A percentile compares a stretch with the other conserved stretches of the same genome.
Conservation (phyloP, 2,888 invertebrate genomes). For the Laspeyria flexula region DNA sequence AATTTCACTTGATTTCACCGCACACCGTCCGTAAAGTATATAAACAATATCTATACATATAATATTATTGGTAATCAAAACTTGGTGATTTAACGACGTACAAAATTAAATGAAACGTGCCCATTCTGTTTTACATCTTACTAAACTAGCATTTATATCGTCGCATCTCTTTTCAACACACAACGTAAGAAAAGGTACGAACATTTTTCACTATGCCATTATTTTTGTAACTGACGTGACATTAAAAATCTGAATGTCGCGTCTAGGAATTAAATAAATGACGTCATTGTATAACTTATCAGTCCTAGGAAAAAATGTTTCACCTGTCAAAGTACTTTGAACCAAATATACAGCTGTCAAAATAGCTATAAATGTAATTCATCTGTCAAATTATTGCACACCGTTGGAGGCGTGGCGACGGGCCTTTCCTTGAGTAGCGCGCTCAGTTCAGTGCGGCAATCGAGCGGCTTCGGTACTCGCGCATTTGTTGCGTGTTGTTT, state of each 20-base stretch:
- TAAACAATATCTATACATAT: constrained; percentile 33
- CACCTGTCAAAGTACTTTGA: neutral
- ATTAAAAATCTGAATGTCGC: neutral
- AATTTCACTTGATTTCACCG: constrained; percentile 33
- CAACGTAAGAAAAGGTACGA: neutral
- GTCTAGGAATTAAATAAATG: neutral
- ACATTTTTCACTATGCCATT: neutral
- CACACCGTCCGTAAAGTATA: constrained; percentile 34
- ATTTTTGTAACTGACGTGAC: neutral
- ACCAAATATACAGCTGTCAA: neutral
- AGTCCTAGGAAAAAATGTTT: neutral
- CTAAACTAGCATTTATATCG: neutral
- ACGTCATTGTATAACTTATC: neutral
- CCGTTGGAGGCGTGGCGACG: too few species aligned
- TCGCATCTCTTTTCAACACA: neutral
- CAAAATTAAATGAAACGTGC: constrained; percentile 13
- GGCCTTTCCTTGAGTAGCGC: too few species aligned
- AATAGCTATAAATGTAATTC: neutral
- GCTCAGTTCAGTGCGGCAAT: too few species aligned
- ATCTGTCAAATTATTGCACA: too few species aligned
- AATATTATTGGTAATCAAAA: constrained; percentile 34
- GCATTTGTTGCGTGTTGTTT: too few species aligned
- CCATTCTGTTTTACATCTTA: neutral
- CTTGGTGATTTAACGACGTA: constrained; percentile 27
- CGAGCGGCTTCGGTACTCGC: too few species aligned